Conservation (phyloP, 2,888 invertebrate species). For the Gymnosoma rotundatum region DNA sequence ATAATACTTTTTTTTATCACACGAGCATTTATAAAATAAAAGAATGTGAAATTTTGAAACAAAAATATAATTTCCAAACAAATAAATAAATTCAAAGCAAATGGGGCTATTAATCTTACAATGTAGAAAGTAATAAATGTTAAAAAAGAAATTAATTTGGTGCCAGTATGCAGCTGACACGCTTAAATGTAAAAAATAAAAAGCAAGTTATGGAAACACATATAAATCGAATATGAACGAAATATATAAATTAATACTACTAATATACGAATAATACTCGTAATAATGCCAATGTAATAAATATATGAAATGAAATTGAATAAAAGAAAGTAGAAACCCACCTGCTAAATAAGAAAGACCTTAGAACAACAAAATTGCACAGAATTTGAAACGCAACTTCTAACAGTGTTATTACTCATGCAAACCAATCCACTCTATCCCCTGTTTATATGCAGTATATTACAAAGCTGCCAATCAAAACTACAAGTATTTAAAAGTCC, state of each 20-base stretch:
- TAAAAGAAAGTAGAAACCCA: background rate
- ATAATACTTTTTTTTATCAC: background rate
- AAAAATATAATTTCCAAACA: background rate
- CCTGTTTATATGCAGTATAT: slow-evolving; percentile 27
- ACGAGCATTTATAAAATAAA: background rate
- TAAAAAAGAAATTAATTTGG: slow-evolving; percentile 24
- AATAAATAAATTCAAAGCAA: slow-evolving; percentile 29
- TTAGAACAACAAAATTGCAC: background rate
- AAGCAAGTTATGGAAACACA: background rate
- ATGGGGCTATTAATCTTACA: background rate
- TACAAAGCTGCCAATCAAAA: slow-evolving; percentile 37
- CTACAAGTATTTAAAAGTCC: slow-evolving; percentile 4
- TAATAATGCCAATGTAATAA: slow-evolving; percentile 54
- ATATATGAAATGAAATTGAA: slow-evolving; percentile 14
- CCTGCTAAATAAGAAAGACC: background rate
- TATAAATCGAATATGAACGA: slow-evolving; percentile 4
- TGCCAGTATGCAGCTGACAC: slow-evolving; percentile 61
- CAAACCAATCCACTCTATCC: background rate
- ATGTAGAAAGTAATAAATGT: slow-evolving; percentile 17
- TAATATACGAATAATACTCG: slow-evolving; percentile 8
- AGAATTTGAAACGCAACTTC: too few species aligned
- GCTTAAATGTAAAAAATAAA: slow-evolving; percentile 11
- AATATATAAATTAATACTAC: slow-evolving; percentile 24
- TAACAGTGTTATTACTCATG: background rate
- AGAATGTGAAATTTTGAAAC: too few species aligned